Conservation (phyloP, 2,888 invertebrate genomes). For the Pandemis heparana region DNA sequence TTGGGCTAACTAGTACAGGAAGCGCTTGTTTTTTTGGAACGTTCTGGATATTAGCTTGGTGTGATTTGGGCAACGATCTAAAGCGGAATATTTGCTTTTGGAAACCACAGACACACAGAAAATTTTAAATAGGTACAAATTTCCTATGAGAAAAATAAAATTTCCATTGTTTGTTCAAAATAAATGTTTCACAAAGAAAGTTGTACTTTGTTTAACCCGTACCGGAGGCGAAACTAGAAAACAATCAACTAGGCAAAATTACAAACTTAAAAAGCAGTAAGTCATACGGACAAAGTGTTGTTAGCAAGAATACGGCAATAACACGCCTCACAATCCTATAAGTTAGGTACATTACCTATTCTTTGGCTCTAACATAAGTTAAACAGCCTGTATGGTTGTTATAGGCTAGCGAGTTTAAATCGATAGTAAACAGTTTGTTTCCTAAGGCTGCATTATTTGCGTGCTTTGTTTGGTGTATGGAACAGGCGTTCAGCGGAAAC, state of each 20-base stretch:
- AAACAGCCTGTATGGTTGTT: not conserved
- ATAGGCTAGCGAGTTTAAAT: constrained; percentile 5
- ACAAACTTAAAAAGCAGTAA: not conserved
- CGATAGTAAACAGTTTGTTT: constrained; percentile 10
- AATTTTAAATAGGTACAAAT: too few relatives aligned
- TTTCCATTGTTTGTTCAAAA: too few relatives aligned
- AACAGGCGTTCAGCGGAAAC: not conserved
- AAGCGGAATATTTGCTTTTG: not conserved
- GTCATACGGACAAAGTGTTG: not conserved
- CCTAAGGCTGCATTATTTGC: constrained; percentile 5
- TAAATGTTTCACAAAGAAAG: too few relatives aligned
- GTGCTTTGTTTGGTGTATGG: not conserved
- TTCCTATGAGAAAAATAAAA: too few relatives aligned
- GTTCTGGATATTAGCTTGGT: constrained; percentile 24
- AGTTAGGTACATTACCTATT: not conserved
- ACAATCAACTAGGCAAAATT: not conserved
- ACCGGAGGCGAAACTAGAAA: too few relatives aligned
- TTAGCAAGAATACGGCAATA: not conserved
- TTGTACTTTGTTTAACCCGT: too few relatives aligned
- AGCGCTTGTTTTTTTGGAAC: constrained; percentile 27
- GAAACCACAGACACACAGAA: not conserved
- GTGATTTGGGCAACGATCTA: constrained; percentile 1
- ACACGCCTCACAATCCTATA: constrained; percentile 2
- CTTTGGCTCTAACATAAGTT: constrained; percentile 10
- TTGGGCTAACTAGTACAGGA: constrained; percentile 35